Conservation (phyloP, 2,797 vertebrate species). For the Poeciliopsis infans region DNA sequence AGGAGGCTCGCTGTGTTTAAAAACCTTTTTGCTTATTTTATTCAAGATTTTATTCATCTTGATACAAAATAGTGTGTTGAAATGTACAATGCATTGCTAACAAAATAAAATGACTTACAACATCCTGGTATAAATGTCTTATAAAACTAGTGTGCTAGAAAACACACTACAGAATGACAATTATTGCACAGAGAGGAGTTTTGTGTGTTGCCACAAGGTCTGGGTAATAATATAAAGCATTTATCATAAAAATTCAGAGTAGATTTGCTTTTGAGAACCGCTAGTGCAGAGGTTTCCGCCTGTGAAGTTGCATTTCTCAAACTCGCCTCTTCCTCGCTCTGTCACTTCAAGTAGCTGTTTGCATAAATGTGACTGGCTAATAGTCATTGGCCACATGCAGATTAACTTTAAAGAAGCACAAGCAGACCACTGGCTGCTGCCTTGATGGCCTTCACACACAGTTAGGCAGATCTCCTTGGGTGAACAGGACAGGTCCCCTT, state of each 20-base stretch:
- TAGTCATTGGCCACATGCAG: slow-evolving; percentile 54
- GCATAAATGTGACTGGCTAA: slow-evolving; percentile 42
- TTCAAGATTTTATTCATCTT: slow-evolving; percentile 43
- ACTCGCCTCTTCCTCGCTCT: slow-evolving; percentile 45
- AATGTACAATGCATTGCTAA: slow-evolving; percentile 56
- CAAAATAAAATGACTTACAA: slow-evolving; percentile 67
- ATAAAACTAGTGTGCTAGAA: slow-evolving; percentile 26
- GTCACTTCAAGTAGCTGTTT: slow-evolving; percentile 41
- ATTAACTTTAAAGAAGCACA: slow-evolving; percentile 46
- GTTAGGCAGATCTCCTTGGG: slow-evolving; percentile 48
- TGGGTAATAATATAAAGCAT: slow-evolving; percentile 14
- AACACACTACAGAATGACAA: slow-evolving; percentile 11
- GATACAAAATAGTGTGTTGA: slow-evolving; percentile 62
- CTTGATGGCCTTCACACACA: slow-evolving; percentile 66
- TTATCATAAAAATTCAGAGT: slow-evolving; percentile 9
- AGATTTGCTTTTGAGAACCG: slow-evolving; percentile 30
- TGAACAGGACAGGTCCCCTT: slow-evolving; percentile 44
- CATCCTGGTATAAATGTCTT: slow-evolving; percentile 49
- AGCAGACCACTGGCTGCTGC: slow-evolving; percentile 38
- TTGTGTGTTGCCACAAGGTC: slow-evolving; percentile 18
- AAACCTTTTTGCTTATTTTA: slow-evolving; percentile 40
- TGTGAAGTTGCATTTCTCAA: slow-evolving; percentile 7
- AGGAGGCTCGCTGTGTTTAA: slow-evolving; percentile 38
- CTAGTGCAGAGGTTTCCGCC: slow-evolving; percentile 20
- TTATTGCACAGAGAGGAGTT: slow-evolving; percentile 54